A percentile compares a stretch with the other conserved stretches of the same genome.
Conservation (phyloP, 1,140 invertebrate species). For the Cephus cinctus region DNA sequence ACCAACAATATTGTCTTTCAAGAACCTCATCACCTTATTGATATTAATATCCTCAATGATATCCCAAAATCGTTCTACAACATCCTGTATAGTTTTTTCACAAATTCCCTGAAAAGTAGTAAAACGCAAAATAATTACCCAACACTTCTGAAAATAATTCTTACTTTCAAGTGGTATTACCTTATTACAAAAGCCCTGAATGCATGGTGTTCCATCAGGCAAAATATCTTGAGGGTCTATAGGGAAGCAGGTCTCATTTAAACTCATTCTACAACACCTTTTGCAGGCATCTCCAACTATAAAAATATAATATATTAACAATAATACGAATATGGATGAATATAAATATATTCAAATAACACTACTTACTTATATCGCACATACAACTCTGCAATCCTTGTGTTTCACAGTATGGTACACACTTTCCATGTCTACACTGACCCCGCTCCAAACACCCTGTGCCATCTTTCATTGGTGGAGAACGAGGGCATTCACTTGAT, state of each 20-base stretch:
- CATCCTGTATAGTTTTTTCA: constrained; percentile 92
- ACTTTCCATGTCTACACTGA: constrained; percentile 80
- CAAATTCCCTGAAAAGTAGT: constrained; percentile 73
- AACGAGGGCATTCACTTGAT: constrained; percentile 73
- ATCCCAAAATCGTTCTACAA: constrained; percentile 94
- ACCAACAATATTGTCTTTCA: constrained; percentile 87
- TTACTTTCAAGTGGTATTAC: constrained; percentile 49
- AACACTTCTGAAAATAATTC: constrained; percentile 1
- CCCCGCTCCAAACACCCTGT: constrained; percentile 87
- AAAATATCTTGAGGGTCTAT: constrained; percentile 84
- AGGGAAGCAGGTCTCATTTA: constrained; percentile 89
- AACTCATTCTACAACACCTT: constrained; percentile 83
- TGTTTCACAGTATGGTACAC: constrained; percentile 90
- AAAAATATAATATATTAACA: constrained; percentile 30
- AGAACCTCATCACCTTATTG: constrained; percentile 83
- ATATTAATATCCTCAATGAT: constrained; percentile 96
- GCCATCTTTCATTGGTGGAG: constrained; percentile 83
- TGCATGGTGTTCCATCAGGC: constrained; percentile 91
- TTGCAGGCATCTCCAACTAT: constrained; percentile 82
- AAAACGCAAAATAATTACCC: constrained; percentile 3
- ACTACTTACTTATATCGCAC: constrained; percentile 82
- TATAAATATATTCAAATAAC: constrained; percentile 3
- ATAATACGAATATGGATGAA: constrained; percentile 3
- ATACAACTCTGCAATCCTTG: constrained; percentile 90
- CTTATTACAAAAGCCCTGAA: constrained; percentile 94